Evolutionary conservation across 1,140 invertebrate species (phyloP).

Genomic region (Temnothorax longispinosus): DNA sequence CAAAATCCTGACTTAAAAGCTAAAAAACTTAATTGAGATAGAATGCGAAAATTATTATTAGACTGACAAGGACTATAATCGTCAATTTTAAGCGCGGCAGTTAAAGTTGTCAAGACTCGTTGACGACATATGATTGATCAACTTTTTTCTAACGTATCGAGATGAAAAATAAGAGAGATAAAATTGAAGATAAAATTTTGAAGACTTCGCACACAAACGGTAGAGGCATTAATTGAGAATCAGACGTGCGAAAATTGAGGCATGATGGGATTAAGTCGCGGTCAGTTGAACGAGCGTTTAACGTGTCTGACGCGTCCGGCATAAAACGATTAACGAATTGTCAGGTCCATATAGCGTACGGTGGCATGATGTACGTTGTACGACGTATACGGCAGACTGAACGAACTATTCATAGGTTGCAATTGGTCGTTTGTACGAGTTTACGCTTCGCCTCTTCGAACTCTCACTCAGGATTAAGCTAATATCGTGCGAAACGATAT

Average conservation of each 20-base stretch:
- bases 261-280: slow-evolving; percentile 43
- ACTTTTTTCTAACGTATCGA: background rate
- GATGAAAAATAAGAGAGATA: background rate
- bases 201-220: background rate
- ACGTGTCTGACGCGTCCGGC: slow-evolving; percentile 55
- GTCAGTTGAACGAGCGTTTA: slow-evolving; percentile 47
- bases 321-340: slow-evolving; percentile 70
- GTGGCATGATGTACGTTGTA: slow-evolving; percentile 37
- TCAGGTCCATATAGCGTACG: slow-evolving; percentile 30
- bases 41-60: background rate
- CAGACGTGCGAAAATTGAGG: slow-evolving; percentile 46
- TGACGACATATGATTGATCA: background rate
- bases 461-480: background rate
- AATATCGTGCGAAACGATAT: background rate
- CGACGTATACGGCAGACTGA: slow-evolving; percentile 46
- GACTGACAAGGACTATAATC: background rate
- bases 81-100: background rate
- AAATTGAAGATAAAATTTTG: background rate
- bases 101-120: background rate
- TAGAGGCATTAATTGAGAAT: background rate
- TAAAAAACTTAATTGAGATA: background rate
- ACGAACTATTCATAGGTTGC: slow-evolving; percentile 69
- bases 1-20: background rate
- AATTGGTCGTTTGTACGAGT: slow-evolving; percentile 70
- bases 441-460: slow-evolving; percentile 63